These are phyloP conservation scores for Bombus superbus DNA, from an alignment of 1,140 invertebrate species.

Conservation along the genomic window DNA sequence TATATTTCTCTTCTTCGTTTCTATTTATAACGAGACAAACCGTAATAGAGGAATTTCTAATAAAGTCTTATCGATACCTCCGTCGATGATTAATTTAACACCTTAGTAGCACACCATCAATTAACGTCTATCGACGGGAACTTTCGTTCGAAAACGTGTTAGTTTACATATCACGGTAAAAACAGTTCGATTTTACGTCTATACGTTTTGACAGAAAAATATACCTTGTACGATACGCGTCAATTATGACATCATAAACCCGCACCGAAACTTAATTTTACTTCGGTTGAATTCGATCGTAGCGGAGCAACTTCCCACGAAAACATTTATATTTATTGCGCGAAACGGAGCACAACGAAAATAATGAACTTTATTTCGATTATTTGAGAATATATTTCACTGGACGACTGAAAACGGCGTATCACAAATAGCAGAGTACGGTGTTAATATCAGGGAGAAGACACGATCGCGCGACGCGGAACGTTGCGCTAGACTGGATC, in stretches of 20 bases:
- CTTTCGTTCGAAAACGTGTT: neutral
- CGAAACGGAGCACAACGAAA: neutral
- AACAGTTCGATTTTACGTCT: too few relatives aligned
- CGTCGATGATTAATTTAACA: neutral
- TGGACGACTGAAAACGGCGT: neutral
- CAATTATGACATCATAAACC: neutral
- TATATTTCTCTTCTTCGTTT: neutral
- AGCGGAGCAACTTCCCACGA: too few relatives aligned
- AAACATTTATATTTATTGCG: neutral
- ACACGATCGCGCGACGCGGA: conserved; percentile 32
- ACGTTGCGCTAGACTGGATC: conserved; percentile 55
- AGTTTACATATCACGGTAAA: too few relatives aligned
- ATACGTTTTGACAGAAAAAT: too few relatives aligned
- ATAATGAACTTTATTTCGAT: neutral
- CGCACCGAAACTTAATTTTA: neutral
- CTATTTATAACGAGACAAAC: neutral
- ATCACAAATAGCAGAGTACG: too few relatives aligned
- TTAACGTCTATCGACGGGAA: neutral
- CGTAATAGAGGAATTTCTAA: neutral
- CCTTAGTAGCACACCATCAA: neutral
- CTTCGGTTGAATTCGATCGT: neutral
- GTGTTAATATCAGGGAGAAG: conserved; percentile 11
- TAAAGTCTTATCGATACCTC: neutral
- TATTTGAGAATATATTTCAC: neutral
- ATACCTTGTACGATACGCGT: too few relatives aligned